Evolutionary conservation across 1,140 invertebrate species (phyloP).

Genomic region (Drosophila melanogaster): Release_6_plus_ISO1_MT NT_037436.4:300001-300500

Average conservation of each 20-base stretch:
- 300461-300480: conserved; percentile 31
- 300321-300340: neutral
- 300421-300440: conserved; percentile 3
- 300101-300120: neutral
- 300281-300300: conserved; percentile 51
- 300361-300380: conserved; percentile 6
- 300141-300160: conserved; percentile 77
- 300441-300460: conserved; percentile 48
- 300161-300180: conserved; percentile 79
- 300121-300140: conserved; percentile 82
- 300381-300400: neutral
- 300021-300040: conserved; percentile 25
- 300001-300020: conserved; percentile 65
- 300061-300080: conserved; percentile 64
- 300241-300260: conserved; percentile 35
- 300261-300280: conserved; percentile 61
- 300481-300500: neutral
- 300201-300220: conserved; percentile 8
- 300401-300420: neutral
- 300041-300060: conserved; percentile 80
- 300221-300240: conserved; percentile 1
- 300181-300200: conserved; percentile 67
- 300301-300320: conserved; percentile 22
- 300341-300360: neutral
- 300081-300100: conserved; percentile 12